These are phyloP conservation scores for Andricus grossulariae DNA, from an alignment of 1,140 invertebrate genomes.

Conservation along the genomic window DNA sequence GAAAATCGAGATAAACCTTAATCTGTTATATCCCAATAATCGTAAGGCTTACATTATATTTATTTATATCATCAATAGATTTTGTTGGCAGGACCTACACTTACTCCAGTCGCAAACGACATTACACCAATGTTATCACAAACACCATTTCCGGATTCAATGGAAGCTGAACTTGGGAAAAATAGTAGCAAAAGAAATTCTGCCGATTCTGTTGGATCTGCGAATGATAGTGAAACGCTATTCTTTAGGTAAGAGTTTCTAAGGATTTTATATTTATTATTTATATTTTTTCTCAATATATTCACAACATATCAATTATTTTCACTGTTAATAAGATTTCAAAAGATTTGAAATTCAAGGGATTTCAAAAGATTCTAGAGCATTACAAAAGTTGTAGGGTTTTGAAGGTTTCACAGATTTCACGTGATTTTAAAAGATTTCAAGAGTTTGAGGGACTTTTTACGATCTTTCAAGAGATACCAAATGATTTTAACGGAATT, in stretches of 20 bases:
- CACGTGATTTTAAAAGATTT: too few species aligned
- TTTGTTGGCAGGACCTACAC: conserved; percentile 24
- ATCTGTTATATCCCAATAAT: background rate
- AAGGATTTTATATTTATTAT: background rate
- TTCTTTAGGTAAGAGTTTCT: background rate
- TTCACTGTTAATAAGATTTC: too few species aligned
- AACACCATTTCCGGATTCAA: conserved; percentile 21
- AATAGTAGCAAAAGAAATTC: conserved; percentile 8
- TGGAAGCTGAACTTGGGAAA: background rate
- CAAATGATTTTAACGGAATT: too few species aligned
- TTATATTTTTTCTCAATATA: too few species aligned
- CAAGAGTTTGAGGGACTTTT: too few species aligned
- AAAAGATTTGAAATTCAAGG: too few species aligned
- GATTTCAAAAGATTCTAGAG: too few species aligned
- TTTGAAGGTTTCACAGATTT: too few species aligned
- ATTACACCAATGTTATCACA: background rate
- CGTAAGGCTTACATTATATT: conserved; percentile 8
- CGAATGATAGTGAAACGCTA: conserved; percentile 10
- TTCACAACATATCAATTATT: too few species aligned
- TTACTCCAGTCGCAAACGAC: background rate
- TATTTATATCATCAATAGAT: conserved; percentile 5
- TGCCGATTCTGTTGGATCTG: background rate
- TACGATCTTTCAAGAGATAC: too few species aligned
- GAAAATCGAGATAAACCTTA: too few species aligned
- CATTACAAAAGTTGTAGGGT: too few species aligned